Conservation (phyloP, 2,888 invertebrate genomes). For the Notodonta ziczac region DNA sequence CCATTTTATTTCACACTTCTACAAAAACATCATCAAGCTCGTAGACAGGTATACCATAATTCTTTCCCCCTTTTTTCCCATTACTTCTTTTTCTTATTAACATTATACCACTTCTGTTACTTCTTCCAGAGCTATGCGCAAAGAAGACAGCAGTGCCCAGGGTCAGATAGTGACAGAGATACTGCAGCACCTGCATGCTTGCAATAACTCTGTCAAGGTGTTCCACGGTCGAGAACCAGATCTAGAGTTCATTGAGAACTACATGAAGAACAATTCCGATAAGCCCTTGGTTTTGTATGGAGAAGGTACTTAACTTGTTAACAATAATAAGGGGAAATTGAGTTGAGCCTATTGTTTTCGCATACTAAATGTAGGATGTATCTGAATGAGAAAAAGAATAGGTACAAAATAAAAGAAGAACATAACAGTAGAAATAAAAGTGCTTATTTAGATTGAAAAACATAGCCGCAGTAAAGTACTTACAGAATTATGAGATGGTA, state of each 20-base stretch:
- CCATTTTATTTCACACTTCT: constrained; percentile 97
- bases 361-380: no score
- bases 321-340: no score
- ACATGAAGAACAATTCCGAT: constrained; percentile 93
- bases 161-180: constrained; percentile 97
- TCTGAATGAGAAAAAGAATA: no score
- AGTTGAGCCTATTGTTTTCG: no score
- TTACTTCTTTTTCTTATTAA: no score
- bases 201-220: constrained; percentile 96
- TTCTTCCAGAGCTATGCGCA: constrained; percentile 91
- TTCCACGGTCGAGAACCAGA: constrained; percentile 97
- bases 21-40: constrained; percentile 95
- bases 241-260: constrained; percentile 90
- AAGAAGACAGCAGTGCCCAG: constrained; percentile 96
- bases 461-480: no score
- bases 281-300: constrained; percentile 97
- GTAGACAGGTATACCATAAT: constrained; percentile 87
- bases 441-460: no score
- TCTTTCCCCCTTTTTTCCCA: constrained; percentile 1
- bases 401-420: no score
- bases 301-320: constrained; percentile 81
- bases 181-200: constrained; percentile 97
- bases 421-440: no score
- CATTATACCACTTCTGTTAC: background rate
- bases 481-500: no score